Base-by-base conservation (phyloP, 2,113 vertebrate species). In the Campylorhamphus procurvoides region DNA sequence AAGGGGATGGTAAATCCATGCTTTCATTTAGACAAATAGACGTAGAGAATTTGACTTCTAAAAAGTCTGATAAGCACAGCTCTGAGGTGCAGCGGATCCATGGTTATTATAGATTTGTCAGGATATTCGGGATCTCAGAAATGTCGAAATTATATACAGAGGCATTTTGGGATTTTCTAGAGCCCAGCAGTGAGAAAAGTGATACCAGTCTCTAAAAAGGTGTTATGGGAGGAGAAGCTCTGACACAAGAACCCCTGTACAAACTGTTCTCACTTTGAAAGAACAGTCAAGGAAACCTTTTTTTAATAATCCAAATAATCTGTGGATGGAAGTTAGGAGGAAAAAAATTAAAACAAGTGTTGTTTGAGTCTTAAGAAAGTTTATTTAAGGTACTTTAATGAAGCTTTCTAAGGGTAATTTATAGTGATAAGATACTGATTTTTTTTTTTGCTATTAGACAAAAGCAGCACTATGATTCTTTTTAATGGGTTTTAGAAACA, bases 401-500 rank as follows among this genome's bases (percentile, higher is more conserved):
- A 73, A 88, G 80, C 16, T 71, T 92, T 77, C 52, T 77, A 59
- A 42, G 33, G 23, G 9, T 84, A 88, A 96, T 92, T 81, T 92
- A 33, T 55, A 74, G 27, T 37, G 29, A 29, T 71, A 80, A 80
- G 29, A 19, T 64, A 44, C 16, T 49, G 24, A 1, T 14, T 19
- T 12, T 18, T 35, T 77, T 79, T 87, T 60, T 82, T 84, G 3
- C 25, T 94, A 31, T 93, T 93, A 88, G 29, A 75, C 75, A 92
- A 68, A 96, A 96, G 18, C 29, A 94, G 25, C 56, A 55, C 83
- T 68, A 80, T 93, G 82, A 95, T 93, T 94, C 93, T 97, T 90
- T 88, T 87, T 92, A 96, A 96, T 89, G 71, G 75, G n/a, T 60
- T 93, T 74, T 78, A 3, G 23, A 93, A 94, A 93, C 92, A 86